A percentile compares a stretch with the other conserved stretches of the same genome.
phyloP scores from a whole-genome alignment of 2,797 vertebrate species.

The Leucoraja ocellata region DNA sequence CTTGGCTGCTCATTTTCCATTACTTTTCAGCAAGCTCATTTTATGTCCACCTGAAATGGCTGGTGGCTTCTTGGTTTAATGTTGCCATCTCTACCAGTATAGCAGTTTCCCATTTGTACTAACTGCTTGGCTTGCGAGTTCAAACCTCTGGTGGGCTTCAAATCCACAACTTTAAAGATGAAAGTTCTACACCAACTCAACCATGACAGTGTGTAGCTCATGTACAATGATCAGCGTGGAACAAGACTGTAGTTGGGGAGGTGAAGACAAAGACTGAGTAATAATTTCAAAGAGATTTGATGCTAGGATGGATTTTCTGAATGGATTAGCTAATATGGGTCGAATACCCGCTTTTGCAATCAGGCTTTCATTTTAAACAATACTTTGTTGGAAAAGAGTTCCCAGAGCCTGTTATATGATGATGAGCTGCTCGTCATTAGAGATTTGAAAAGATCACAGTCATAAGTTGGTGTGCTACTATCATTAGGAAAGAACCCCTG shows the following conservation, averaged over 20 bases:
- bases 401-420: neutral
- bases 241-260: neutral
- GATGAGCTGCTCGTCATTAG: neutral
- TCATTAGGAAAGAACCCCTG: neutral
- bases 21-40: neutral
- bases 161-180: neutral
- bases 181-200: no score
- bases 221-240: neutral
- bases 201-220: neutral
- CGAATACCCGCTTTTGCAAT: neutral
- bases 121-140: neutral
- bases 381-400: neutral
- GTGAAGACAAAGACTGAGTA: neutral
- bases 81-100: neutral
- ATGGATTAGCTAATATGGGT: neutral
- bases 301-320: neutral
- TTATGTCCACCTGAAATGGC: neutral
- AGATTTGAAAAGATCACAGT: neutral
- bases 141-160: neutral
- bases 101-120: neutral
- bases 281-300: neutral
- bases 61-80: neutral
- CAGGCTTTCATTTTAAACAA: neutral
- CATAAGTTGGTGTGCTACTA: neutral
- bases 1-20: neutral